Base-by-base conservation (phyloP, 2,797 vertebrate species). In the Acridotheres tristis region DNA sequence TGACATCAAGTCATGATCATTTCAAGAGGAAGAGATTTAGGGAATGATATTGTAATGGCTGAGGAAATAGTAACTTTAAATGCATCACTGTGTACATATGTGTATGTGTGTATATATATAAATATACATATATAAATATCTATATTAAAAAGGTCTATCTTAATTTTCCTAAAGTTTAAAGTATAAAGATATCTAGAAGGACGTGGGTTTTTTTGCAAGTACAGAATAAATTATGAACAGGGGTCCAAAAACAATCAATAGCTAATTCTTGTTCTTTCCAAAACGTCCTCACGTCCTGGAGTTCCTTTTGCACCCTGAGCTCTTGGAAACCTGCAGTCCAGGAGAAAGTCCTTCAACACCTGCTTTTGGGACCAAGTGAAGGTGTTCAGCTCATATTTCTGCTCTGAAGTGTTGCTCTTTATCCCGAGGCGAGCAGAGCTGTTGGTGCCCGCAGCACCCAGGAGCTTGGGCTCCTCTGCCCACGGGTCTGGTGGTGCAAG, bases 81-180 rank as follows among this genome's bases (percentile, higher is more conserved):
- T 66, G 73, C 73, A 81, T 91, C 79, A 0, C 16, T 66, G 62
- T 97, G 90, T 93, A 86, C 53, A 68, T 94, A 93, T 80, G 76
- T 88, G 20, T 96, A 88, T 90, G 79, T 69, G 76, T 69, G 45
- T 87, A 72, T 62, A 53, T 83, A 94, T 47, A 92, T 16, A 81
- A 22, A 91, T 23, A 82, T 62, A 74, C 59, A 80, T 76, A 88
- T 81, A 82, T 89, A 94, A 73, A 82, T 53, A 88, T 58, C 65
- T 89, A 68, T 95, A 91, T 95, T 74, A 83, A 97, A 96, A 95
- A 94, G 77, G 68, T 88, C 85, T 94, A 93, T 71, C 85, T 84
- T 92, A 78, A 74, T 72, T 95, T 95, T 95, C 81, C 89, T 90
- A 75, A 76, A 65, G 47, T 86, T 77, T 84, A 57, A 76, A 65